phyloP scores from a whole-genome alignment of 2,888 invertebrate species.

The Syrista parreyssii region DNA sequence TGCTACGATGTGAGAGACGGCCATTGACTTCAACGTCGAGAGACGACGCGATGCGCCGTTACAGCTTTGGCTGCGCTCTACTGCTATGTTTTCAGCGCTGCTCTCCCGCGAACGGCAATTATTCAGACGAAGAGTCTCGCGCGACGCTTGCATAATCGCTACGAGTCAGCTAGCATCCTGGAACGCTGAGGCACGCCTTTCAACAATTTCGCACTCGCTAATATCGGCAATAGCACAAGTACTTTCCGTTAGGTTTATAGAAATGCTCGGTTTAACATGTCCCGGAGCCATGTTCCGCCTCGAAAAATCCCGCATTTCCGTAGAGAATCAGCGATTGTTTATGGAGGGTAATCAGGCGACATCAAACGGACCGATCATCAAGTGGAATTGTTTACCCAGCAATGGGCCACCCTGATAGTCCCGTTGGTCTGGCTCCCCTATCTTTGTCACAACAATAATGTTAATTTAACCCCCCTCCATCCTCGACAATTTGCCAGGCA shows the following conservation, averaged over 20 bases:
- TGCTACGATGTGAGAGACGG: background rate
- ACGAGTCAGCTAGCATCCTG: background rate
- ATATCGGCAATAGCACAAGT: background rate
- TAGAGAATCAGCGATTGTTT: constrained; percentile 63
- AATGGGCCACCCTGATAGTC: constrained; percentile 37
- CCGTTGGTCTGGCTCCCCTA: constrained; percentile 41
- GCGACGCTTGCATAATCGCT: background rate
- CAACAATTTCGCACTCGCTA: background rate
- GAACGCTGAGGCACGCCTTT: background rate
- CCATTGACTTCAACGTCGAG: background rate
- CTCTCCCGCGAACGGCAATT: background rate
- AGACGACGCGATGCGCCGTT: background rate
- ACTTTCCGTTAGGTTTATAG: background rate
- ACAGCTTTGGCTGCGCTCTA: background rate
- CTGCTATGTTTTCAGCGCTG: background rate
- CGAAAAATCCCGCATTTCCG: constrained; percentile 13
- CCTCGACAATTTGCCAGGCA: constrained; percentile 62
- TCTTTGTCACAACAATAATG: constrained; percentile 66
- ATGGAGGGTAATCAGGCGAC: constrained; percentile 64
- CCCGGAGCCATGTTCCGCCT: background rate
- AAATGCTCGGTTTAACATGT: background rate
- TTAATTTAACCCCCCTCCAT: constrained; percentile 60
- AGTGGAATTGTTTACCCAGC: constrained; percentile 64
- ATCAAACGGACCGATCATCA: constrained; percentile 66
- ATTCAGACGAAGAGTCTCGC: background rate